Evolutionary conservation across 2,888 invertebrate species (phyloP), one percentile per base, ranked within the genome.

Genomic region (Ectemnius continuus): DNA sequence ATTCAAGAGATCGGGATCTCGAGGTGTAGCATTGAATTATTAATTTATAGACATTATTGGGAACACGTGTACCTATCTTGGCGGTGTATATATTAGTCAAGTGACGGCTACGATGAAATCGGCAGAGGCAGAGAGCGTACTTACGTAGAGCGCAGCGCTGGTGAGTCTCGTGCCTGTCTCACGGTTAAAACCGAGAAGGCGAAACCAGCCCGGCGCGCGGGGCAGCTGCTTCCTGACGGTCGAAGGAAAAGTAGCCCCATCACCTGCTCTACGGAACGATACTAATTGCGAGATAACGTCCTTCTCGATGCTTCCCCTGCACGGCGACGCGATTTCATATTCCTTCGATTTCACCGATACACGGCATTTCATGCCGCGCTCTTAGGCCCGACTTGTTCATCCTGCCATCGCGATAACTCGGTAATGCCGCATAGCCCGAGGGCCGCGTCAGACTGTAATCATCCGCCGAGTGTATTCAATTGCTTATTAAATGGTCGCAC

Each of bases 221-320:
- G 77, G 84, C 85, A 86, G 86, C 85, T 86, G 84, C 79, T 84
- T 77, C 75, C 80, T 80, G 82, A 80, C 70, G 77, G 76, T 73
- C 70, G 71, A 61, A 79, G 85, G 83, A 87, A 87, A 87, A 84
- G 80, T 79, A 80, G 78, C 82, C 80, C 75, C 71, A 80, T 82
- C 82, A 86, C 87, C 86, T 86, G 86, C 79, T 80, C 78, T 64
- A 23, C 57, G 71, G 75, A 78, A 82, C 83, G 86, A 86, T 86
- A 86, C 85, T 83, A 83, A 83, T 83, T 83, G 80, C 80, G 70
- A 84, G 87, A 87, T 87, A 87, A 84, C 84, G 83, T 80, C 78
- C 79, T 76, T 73, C 75, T 13, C 81, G 82, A 83, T 85, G 81
- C 72, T 75, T 70, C 67, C 65, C 69, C 46, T 64, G 26, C 56